Evolutionary conservation across 1,140 invertebrate species (phyloP).

Genomic region (Procambarus clarkii): DNA sequence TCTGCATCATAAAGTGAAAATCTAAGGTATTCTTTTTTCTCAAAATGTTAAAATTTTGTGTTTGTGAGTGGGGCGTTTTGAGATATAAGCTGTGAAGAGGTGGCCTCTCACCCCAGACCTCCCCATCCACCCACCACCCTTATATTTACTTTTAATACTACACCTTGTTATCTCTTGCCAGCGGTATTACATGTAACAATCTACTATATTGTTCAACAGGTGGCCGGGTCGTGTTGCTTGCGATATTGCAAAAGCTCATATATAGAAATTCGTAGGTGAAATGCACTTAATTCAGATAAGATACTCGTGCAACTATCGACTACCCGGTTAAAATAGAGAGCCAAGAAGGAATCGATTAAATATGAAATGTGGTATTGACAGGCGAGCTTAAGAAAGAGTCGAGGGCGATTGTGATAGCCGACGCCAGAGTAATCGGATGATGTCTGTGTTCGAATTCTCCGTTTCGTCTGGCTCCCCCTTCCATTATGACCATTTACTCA

Average conservation of each 20-base stretch:
- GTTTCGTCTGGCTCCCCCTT: not conserved
- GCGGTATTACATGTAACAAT: no score
- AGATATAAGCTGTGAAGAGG: conserved; percentile 2
- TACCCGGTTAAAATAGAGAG: not conserved
- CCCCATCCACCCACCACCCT: not conserved
- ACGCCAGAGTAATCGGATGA: conserved; percentile 58
- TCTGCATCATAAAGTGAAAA: no score
- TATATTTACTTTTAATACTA: no score
- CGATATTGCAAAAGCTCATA: no score
- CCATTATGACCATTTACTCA: not conserved
- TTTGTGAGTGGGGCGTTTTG: not conserved
- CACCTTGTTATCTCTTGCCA: no score
- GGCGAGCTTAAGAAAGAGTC: conserved; percentile 49
- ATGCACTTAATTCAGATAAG: no score
- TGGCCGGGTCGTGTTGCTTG: no score
- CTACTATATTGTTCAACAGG: no score
- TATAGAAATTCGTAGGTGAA: no score
- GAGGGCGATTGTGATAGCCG: conserved; percentile 55
- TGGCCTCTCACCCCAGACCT: not conserved
- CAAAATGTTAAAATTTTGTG: not conserved
- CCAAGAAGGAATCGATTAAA: conserved; percentile 55
- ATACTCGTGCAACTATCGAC: not conserved
- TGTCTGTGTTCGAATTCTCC: conserved; percentile 15
- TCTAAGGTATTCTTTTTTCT: not conserved
- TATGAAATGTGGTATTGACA: conserved; percentile 54